Percentiles rank a stretch among this genome's conserved stretches.
These are phyloP conservation scores for Sipha maydis DNA, from an alignment of 2,888 invertebrate species.

Conservation along the genomic window DNA sequence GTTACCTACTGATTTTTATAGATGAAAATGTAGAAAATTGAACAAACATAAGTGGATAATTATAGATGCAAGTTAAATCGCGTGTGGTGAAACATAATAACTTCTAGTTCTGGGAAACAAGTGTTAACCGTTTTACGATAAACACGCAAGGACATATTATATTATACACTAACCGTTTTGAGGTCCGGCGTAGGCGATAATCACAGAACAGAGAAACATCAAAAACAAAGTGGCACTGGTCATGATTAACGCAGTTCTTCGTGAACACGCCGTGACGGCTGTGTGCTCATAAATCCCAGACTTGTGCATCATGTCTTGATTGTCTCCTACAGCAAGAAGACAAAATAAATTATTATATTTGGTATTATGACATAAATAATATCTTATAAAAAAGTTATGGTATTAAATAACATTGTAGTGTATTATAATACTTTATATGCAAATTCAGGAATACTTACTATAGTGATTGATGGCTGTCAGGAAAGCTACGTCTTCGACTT, in stretches of 20 bases:
- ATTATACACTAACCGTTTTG: constrained; percentile 75
- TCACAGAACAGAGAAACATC: constrained; percentile 83
- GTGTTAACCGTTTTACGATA: neutral
- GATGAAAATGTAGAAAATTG: neutral
- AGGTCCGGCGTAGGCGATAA: constrained; percentile 91
- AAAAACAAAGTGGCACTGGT: constrained; percentile 82
- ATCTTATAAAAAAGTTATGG: neutral
- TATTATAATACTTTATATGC: no score
- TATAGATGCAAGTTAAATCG: neutral
- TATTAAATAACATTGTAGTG: neutral
- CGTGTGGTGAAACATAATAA: neutral
- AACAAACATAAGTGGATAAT: neutral
- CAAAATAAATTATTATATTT: no score
- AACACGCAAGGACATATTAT: neutral
- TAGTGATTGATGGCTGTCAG: constrained; percentile 74
- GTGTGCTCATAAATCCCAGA: constrained; percentile 78
- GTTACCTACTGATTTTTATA: neutral
- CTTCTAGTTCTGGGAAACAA: neutral
- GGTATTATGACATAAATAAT: neutral
- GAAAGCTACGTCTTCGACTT: constrained; percentile 92
- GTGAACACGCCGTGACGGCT: constrained; percentile 88
- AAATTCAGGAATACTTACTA: constrained; percentile 51
- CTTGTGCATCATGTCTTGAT: constrained; percentile 74
- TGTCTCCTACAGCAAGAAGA: constrained; percentile 70
- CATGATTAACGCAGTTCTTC: constrained; percentile 84